Evolutionary conservation across 2,113 vertebrate species (phyloP).

Genomic region (Hydropotes inermis): DNA sequence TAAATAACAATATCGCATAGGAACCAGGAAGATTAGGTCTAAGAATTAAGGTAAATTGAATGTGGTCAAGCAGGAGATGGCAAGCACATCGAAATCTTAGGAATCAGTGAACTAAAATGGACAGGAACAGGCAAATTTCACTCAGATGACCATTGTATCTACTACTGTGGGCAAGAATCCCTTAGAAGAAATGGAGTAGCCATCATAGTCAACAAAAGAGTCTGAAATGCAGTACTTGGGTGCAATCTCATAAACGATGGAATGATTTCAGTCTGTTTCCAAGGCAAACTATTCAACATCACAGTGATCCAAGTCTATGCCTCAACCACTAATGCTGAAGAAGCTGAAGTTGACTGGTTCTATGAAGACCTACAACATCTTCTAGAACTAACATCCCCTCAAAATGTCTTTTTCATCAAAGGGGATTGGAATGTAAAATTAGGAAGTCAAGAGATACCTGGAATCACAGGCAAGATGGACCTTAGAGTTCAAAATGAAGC

Average conservation of each 20-base stretch:
- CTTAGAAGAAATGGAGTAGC: neutral
- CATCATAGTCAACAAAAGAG: neutral
- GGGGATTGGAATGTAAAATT: neutral
- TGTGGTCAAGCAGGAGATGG: neutral
- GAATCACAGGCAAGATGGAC: neutral
- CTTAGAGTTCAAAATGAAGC: neutral
- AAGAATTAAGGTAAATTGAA: neutral
- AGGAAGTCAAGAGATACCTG: neutral
- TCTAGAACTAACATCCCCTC: neutral
- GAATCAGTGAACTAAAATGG: neutral
- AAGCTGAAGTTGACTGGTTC: neutral
- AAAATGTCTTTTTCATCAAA: neutral
- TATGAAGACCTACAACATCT: neutral
- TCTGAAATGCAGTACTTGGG: neutral
- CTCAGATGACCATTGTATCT: neutral
- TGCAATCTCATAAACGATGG: neutral
- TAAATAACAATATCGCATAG: neutral
- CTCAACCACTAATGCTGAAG: neutral
- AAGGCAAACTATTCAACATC: neutral
- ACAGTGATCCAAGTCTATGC: neutral
- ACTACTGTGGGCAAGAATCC: neutral
- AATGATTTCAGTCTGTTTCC: neutral
- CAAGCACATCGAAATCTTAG: neutral
- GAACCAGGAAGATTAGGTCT: neutral
- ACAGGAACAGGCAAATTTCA: neutral